Evolutionary conservation across 2,888 invertebrate genomes (phyloP).

Genomic region (Theodoxus fluviatilis): DNA sequence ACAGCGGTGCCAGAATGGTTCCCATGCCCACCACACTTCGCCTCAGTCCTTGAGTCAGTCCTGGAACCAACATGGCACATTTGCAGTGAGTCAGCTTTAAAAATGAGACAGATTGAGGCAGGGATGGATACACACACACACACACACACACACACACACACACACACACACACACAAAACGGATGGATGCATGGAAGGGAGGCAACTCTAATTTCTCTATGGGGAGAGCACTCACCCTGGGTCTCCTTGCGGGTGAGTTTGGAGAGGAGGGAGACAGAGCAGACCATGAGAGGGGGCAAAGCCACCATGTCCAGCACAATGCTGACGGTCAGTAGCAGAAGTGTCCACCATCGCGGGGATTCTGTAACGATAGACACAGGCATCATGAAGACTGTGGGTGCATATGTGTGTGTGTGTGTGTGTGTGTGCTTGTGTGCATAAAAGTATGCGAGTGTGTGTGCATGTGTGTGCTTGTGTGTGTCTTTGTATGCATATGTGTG

Average conservation of each 20-base stretch:
- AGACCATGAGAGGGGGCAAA: conserved; percentile 53
- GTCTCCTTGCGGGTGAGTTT: conserved; percentile 54
- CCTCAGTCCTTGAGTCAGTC: conserved; percentile 58
- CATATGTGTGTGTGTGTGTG: neutral
- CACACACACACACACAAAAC: too few relatives aligned
- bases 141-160: too few relatives aligned
- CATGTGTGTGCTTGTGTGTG: too few relatives aligned
- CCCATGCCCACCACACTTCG: conserved; percentile 52
- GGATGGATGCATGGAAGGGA: too few relatives aligned
- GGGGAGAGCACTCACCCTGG: conserved; percentile 46
- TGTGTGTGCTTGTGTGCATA: too few relatives aligned
- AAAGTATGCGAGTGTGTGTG: too few relatives aligned
- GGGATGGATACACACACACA: too few relatives aligned
- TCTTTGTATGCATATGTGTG: too few relatives aligned
- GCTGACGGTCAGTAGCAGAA: conserved; percentile 44
- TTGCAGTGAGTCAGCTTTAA: neutral
- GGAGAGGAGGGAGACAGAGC: conserved; percentile 56
- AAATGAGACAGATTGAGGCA: too few relatives aligned
- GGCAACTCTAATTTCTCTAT: too few relatives aligned
- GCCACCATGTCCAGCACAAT: conserved; percentile 53
- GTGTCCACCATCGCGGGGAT: conserved; percentile 35
- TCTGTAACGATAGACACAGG: conserved; percentile 36
- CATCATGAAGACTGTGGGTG: neutral
- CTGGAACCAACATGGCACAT: conserved; percentile 37
- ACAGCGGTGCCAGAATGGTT: conserved; percentile 56